Percentiles rank a stretch among this genome's conserved stretches.
Conservation (phyloP, 2,797 vertebrate genomes). For the Momotus momota region DNA sequence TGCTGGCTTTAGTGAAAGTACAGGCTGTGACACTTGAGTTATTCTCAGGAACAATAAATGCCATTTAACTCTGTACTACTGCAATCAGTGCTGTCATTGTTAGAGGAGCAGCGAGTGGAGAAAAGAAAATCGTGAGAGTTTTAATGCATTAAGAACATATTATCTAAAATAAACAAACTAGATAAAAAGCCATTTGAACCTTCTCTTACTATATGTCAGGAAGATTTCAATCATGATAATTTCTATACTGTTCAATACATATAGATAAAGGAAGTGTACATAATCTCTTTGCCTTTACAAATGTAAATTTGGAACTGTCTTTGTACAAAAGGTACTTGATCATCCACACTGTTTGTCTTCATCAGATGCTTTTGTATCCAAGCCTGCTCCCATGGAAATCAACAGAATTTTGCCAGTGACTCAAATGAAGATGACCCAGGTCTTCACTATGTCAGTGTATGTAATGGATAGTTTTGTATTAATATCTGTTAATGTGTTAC, state of each 20-base stretch:
- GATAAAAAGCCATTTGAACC: neutral
- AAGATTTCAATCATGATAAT: neutral
- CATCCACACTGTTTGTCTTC: neutral
- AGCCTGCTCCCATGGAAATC: constrained; percentile 16
- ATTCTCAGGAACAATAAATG: neutral
- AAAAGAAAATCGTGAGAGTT: neutral
- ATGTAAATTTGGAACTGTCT: constrained; percentile 5
- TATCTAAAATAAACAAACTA: neutral
- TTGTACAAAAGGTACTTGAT: neutral
- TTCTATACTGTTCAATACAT: neutral
- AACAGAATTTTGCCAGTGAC: neutral
- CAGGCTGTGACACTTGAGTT: neutral
- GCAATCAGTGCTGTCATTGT: neutral
- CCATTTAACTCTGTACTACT: neutral
- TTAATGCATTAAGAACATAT: neutral
- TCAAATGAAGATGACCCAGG: neutral
- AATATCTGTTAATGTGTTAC: neutral
- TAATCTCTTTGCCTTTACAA: neutral
- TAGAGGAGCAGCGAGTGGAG: neutral
- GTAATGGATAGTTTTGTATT: neutral
- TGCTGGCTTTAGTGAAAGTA: neutral
- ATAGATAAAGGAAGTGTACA: neutral
- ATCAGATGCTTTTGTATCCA: constrained; percentile 12
- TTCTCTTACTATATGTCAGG: neutral
- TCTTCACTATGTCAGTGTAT: neutral